Percentiles rank a stretch among this genome's conserved stretches.
Evolutionary conservation across 2,797 vertebrate genomes (phyloP).

Genomic region (Carapus acus): DNA sequence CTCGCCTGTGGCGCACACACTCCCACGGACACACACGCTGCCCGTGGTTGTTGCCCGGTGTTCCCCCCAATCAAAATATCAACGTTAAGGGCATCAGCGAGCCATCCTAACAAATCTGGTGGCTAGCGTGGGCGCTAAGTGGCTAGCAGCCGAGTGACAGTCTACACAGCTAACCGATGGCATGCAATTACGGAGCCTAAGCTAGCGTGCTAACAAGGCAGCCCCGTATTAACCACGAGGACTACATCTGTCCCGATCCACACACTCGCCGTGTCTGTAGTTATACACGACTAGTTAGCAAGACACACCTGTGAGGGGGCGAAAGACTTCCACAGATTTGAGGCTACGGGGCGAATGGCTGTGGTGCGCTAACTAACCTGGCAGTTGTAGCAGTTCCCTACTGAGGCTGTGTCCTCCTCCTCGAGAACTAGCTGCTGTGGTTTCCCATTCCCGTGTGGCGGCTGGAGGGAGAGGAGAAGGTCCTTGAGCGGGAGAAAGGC

Average conservation of each 20-base stretch:
- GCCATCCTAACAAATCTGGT: conserved; percentile 9
- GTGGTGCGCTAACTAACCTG: conserved; percentile 63
- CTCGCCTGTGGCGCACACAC: background rate
- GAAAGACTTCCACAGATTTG: conserved; percentile 22
- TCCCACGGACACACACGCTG: background rate
- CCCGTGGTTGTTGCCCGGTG: background rate
- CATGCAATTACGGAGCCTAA: conserved; percentile 23
- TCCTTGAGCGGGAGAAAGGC: conserved; percentile 43
- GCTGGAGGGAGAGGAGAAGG: conserved; percentile 26
- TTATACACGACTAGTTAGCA: conserved; percentile 8
- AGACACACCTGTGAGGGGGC: conserved; percentile 7
- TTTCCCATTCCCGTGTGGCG: conserved; percentile 55
- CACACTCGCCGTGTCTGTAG: background rate
- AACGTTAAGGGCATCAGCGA: conserved; percentile 30
- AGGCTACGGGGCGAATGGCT: conserved; percentile 26
- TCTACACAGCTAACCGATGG: conserved; percentile 39
- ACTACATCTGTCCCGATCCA: background rate
- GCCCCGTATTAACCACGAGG: background rate
- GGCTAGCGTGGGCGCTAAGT: conserved; percentile 63
- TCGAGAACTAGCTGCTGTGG: conserved; percentile 59
- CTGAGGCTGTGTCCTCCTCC: conserved; percentile 37
- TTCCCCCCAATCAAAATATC: conserved; percentile 2
- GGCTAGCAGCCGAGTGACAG: conserved; percentile 50
- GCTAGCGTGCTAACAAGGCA: conserved; percentile 29
- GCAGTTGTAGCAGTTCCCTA: conserved; percentile 51